These are phyloP conservation scores for Mugil cephalus DNA, from an alignment of 2,113 vertebrate species.

Conservation along the genomic window DNA sequence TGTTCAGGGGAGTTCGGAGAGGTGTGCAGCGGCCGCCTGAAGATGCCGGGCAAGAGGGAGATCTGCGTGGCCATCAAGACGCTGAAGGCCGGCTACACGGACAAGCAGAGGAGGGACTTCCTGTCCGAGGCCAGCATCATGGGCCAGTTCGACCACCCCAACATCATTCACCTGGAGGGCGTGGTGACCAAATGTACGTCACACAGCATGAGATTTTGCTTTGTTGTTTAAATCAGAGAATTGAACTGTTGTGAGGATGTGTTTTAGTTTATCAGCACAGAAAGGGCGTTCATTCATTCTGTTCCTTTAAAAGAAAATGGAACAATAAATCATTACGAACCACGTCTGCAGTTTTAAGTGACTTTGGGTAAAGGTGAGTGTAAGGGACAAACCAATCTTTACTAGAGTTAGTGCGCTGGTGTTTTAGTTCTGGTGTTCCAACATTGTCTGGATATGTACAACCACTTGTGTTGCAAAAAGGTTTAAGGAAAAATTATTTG, in stretches of 20 bases:
- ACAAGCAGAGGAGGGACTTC: conserved; percentile 97
- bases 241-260: neutral
- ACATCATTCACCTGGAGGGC: conserved; percentile 98
- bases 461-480: too few species aligned
- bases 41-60: conserved; percentile 96
- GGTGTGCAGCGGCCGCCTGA: conserved; percentile 96
- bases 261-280: conserved; percentile 30
- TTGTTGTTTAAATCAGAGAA: neutral
- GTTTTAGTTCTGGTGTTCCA: neutral
- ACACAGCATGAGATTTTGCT: neutral
- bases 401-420: conserved; percentile 27
- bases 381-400: conserved; percentile 45
- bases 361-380: conserved; percentile 59
- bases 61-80: conserved; percentile 99
- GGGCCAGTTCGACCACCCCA: conserved; percentile 98
- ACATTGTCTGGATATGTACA: too few species aligned
- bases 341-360: conserved; percentile 46
- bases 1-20: conserved; percentile 94
- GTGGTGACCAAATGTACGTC: conserved; percentile 98
- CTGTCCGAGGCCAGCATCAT: conserved; percentile 98
- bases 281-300: conserved; percentile 38
- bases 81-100: conserved; percentile 96
- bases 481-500: too few species aligned
- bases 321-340: conserved; percentile 61
- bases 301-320: neutral